A percentile compares a stretch with the other conserved stretches of the same genome.
Evolutionary conservation across 2,113 vertebrate species (phyloP).

Genomic region (Irena cyanogastra): DNA sequence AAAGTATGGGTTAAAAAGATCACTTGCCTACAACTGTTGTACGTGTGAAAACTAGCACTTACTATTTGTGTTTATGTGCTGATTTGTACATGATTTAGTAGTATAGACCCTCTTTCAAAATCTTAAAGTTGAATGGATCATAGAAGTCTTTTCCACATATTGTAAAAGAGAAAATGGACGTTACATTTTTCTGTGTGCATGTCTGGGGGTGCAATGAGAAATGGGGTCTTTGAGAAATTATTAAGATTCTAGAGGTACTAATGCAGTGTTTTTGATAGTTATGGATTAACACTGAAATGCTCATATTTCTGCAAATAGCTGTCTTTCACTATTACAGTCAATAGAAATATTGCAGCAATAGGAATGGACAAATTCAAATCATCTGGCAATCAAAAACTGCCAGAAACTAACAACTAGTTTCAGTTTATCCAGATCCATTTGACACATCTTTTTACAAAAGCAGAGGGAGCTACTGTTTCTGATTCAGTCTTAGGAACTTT

Average conservation of each 20-base stretch:
- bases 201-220: neutral
- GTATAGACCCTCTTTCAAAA: neutral
- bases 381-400: neutral
- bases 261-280: neutral
- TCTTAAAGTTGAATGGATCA: neutral
- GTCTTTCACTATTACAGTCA: neutral
- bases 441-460: neutral
- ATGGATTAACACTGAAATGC: neutral
- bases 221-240: neutral
- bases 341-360: neutral
- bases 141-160: neutral
- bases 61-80: neutral
- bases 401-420: neutral
- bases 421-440: neutral
- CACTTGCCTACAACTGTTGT: neutral
- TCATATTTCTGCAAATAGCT: neutral
- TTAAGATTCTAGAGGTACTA: neutral
- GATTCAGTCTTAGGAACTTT: neutral
- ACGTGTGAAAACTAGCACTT: neutral
- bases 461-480: fast-evolving
- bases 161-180: neutral
- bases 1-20: neutral
- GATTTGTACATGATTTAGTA: neutral
- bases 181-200: neutral
- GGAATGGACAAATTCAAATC: neutral